Base-by-base conservation (phyloP, 2,888 invertebrate species). In the Dioctria rufipes region DNA sequence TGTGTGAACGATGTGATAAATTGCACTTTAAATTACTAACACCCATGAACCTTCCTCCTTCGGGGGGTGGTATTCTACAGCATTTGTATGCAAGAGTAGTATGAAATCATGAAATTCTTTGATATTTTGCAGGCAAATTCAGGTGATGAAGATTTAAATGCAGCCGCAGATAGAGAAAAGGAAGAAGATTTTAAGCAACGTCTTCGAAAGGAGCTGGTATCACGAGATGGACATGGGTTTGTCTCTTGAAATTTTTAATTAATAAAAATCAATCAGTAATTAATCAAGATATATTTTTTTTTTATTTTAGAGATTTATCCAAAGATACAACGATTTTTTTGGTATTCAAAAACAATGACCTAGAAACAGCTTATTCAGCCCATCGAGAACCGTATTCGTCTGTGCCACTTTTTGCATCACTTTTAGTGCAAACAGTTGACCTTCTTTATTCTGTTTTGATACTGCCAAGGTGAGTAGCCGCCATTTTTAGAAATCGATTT, bases 201-300 rank as follows among this genome's bases (percentile, higher is more conserved):
- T 87, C 91, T 97, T 85, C 91, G 94, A 85, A 94, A 95, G 87
- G 97, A 97, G 88, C 91, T 97, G 80, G 94, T 96, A 84, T 95
- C 94, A 87, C 92, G 96, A 86, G 95, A 96, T 89, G 94, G 95
- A 75, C 93, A 95, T 89, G 94, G 93, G 95, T 95, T 91, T 25
- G 63, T 39, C 5, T 9, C 3, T 63, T 4, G n/a, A 13, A 13
- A 5, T 60, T 60, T 60, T 46, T 9, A 6, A 60, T 6, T 60
- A 11, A 60, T 13, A 3, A 13, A 39, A 65, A 9, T 63, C 9
- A 37, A 4, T 2, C 40, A 39, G 37, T 0, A 8, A 37, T 3
- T 63, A 37, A 8, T 25, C 40, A 6, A n/a, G 4, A 54, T 67
- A 49, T 77, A 51, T 77, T 13, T 39, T 43, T 78, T 37, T n/a